Evolutionary conservation across 2,113 vertebrate genomes (phyloP).

Genomic region (Oreochromis niloticus): DNA sequence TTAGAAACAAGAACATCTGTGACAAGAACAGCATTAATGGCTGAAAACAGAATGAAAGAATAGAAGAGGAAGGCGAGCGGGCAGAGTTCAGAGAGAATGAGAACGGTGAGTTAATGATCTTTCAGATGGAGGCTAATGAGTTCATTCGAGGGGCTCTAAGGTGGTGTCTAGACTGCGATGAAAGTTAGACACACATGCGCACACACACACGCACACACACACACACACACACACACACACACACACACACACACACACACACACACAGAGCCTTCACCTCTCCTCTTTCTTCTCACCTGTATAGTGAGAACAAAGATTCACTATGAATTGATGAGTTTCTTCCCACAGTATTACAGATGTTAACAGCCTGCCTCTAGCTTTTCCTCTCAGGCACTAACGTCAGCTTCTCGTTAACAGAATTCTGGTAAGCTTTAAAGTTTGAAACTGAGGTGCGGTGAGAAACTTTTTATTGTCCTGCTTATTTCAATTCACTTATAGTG

Average conservation of each 20-base stretch:
- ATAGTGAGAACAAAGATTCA: slow-evolving; percentile 12
- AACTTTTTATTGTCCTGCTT: neutral
- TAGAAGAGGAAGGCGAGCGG: neutral
- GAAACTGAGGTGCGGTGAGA: neutral
- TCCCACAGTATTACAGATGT: neutral
- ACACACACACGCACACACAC: neutral
- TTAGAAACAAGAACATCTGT: neutral
- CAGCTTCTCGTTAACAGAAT: neutral
- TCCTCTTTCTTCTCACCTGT: slow-evolving; percentile 5
- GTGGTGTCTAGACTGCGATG: slow-evolving; percentile 15
- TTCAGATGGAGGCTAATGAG: slow-evolving; percentile 45
- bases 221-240: neutral
- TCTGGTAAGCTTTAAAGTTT: neutral
- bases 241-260: neutral
- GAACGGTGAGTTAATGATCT: slow-evolving; percentile 27
- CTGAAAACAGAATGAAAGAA: neutral
- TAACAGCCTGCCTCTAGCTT: neutral
- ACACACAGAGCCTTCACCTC: neutral
- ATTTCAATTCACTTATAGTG: neutral
- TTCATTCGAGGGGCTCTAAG: slow-evolving; percentile 16
- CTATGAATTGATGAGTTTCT: slow-evolving; percentile 17
- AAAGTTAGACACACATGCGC: neutral
- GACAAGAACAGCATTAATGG: neutral
- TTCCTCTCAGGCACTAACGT: neutral
- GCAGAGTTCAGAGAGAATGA: neutral